phyloP scores from a whole-genome alignment of 2,888 invertebrate genomes.

The Parnassius apollo region DNA sequence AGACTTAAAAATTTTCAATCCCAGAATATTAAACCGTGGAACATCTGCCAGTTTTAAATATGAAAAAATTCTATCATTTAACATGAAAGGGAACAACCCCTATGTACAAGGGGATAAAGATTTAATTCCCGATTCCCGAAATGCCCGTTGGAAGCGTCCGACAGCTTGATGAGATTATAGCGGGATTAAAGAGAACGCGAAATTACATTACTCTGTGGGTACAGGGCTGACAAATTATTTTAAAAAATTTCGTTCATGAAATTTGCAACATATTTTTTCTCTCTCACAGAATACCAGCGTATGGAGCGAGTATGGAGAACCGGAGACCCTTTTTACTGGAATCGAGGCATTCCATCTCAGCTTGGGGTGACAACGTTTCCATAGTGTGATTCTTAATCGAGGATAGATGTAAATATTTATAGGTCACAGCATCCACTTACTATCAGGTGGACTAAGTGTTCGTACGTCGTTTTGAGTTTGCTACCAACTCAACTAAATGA shows the following conservation, averaged over 20 bases:
- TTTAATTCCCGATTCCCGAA: conserved; percentile 7
- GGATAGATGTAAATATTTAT: too few species aligned
- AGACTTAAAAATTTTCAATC: conserved; percentile 1
- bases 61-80: conserved; percentile 1
- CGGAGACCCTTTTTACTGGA: too few species aligned
- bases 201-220: conserved; percentile 11
- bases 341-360: too few species aligned
- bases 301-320: too few species aligned
- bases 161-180: conserved; percentile 11
- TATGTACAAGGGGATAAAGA: conserved; percentile 1
- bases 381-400: too few species aligned
- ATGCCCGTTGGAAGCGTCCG: conserved; percentile 2
- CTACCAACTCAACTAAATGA: too few species aligned
- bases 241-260: neutral
- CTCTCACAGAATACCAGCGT: too few species aligned
- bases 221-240: conserved; percentile 5
- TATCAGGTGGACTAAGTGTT: too few species aligned
- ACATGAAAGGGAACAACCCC: neutral
- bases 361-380: too few species aligned
- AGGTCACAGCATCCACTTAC: too few species aligned
- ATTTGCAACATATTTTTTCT: too few species aligned
- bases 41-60: conserved; percentile 17
- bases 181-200: conserved; percentile 18
- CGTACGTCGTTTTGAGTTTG: too few species aligned
- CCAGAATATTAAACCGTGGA: conserved; percentile 12